Percentiles rank a stretch among this genome's conserved stretches.
phyloP scores from a whole-genome alignment of 2,797 vertebrate species.

The Catamblyrhynchus diadema region DNA sequence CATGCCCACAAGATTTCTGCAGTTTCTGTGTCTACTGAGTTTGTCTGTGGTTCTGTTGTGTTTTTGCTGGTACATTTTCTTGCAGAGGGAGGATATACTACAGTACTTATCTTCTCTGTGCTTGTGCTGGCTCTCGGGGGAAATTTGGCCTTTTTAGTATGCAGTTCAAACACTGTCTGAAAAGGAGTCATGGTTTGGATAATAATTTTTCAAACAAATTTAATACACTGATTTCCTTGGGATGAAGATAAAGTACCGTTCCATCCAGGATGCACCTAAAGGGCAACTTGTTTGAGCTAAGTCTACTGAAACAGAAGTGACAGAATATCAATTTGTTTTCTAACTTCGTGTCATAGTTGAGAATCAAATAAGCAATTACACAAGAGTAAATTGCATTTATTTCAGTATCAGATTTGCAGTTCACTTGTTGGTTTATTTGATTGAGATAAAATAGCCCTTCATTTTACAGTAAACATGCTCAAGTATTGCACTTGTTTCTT shows the following conservation, averaged over 20 bases:
- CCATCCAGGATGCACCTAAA: conserved; percentile 55
- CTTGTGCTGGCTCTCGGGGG: not conserved
- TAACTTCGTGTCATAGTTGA: conserved; percentile 66
- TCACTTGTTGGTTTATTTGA: conserved; percentile 30
- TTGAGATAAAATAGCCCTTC: conserved; percentile 29
- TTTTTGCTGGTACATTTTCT: not conserved
- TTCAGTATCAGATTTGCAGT: conserved; percentile 58
- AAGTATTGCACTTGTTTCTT: conserved; percentile 3
- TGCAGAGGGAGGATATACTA: not conserved
- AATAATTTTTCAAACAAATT: conserved; percentile 59
- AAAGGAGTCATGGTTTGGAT: conserved; percentile 19
- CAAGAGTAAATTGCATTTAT: conserved; percentile 71
- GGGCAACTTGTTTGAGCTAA: conserved; percentile 54
- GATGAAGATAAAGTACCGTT: conserved; percentile 57
- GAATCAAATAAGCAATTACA: conserved; percentile 76
- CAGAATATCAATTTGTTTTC: conserved; percentile 74
- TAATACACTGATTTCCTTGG: conserved; percentile 56
- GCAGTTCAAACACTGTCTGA: conserved; percentile 34
- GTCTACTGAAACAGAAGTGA: conserved; percentile 70
- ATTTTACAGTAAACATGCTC: conserved; percentile 32
- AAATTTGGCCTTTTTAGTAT: not conserved
- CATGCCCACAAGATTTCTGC: not conserved
- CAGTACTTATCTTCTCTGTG: not conserved
- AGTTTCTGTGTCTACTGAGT: not conserved
- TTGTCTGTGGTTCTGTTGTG: not conserved